Evolutionary conservation across 2,113 vertebrate species (phyloP), one percentile per base, ranked within the genome.

Genomic region (Elachura formosa): DNA sequence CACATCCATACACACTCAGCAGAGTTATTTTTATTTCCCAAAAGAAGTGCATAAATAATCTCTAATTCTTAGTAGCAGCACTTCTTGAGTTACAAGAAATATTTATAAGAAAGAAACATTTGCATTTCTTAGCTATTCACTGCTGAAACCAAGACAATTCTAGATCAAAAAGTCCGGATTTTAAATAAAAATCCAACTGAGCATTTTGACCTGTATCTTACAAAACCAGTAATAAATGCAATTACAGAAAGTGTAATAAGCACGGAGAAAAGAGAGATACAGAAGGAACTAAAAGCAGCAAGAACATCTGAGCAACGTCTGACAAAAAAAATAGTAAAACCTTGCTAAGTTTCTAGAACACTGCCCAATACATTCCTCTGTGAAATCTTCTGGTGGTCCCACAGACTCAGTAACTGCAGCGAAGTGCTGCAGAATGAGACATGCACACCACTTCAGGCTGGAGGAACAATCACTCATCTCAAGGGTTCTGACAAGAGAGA

Each of bases 381-480:
- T 11, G 36, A 29, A 36, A 54, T 6, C 29, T 52, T 21, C 24
- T 31, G 29, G 14, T 4, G 17, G n/a, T 8, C 5, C 23, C 41
- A 16, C 9, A n/a, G 4, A 31, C 55, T 19, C 15, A 29, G 43
- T 2, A 25, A 41, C 28, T 49, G 11, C 46, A 76, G 55, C 0
- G 0, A 45, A 24, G 24, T 0, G 4, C 25, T 62, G 36, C 36
- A n/a, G 54, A 81, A 38, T 0, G 1, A 49, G n/a, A n/a, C 3
- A 2, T 1, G 31, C 23, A 21, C n/a, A 40, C 23, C 54, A 18
- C 49, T 48, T 41, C 2, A 29, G 41, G 21, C 33, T 36, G 12
- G 25, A 66, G 9, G 12, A 34, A 76, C 66, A 72, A 16, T 13
- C 8, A 36, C 23, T 54, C 76, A 41, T 19, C 45, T 25, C 45